These are phyloP conservation scores for Prochilodus magdalenae DNA, from an alignment of 2,113 vertebrate species.

Conservation along the genomic window DNA sequence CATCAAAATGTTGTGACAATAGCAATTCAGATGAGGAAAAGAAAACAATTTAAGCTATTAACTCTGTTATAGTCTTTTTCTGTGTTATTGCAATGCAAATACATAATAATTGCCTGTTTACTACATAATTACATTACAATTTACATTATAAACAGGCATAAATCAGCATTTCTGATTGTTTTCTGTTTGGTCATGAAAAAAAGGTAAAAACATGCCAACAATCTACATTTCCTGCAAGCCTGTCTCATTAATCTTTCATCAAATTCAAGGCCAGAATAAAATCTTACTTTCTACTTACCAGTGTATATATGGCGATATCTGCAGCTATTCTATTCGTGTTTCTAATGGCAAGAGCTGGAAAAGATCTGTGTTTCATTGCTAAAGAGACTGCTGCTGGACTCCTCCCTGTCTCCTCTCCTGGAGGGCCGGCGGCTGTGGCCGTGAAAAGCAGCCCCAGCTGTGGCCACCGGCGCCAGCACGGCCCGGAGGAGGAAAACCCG, in stretches of 20 bases:
- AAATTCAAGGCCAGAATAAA: no score
- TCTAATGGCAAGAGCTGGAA: slow-evolving; percentile 21
- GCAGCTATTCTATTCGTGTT: not conserved
- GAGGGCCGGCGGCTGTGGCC: slow-evolving; percentile 57
- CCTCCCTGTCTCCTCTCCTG: slow-evolving; percentile 49
- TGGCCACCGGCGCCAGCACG: slow-evolving; percentile 79
- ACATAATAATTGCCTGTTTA: not conserved
- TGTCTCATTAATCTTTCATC: no score
- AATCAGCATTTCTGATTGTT: no score
- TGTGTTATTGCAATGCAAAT: not conserved
- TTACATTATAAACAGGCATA: no score
- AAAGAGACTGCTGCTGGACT: slow-evolving; percentile 28
- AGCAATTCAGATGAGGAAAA: not conserved
- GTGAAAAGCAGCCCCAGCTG: slow-evolving; percentile 81
- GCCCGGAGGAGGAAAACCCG: slow-evolving; percentile 74
- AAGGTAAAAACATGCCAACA: no score
- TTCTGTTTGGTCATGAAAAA: no score
- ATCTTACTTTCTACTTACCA: no score
- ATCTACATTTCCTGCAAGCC: no score
- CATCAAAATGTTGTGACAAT: not conserved
- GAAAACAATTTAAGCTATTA: not conserved
- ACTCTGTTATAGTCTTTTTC: not conserved
- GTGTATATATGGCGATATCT: no score
- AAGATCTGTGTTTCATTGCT: slow-evolving; percentile 21
- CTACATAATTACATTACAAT: not conserved